Base-by-base conservation (phyloP, 2,113 vertebrate genomes). In the Odocoileus hemionus region DNA sequence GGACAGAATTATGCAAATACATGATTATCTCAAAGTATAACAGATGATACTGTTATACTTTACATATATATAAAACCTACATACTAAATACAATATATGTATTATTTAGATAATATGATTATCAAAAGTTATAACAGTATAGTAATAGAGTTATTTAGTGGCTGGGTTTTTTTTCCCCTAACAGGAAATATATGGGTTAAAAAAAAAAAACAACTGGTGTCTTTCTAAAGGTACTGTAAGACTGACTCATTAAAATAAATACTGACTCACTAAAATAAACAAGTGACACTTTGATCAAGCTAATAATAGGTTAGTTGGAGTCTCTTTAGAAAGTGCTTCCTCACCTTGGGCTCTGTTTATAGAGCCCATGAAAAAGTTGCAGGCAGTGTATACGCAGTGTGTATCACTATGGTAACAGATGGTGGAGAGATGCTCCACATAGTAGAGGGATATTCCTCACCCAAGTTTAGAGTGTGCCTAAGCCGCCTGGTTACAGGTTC, bases 241-340 rank as follows among this genome's bases (percentile, higher is more conserved):
- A 93, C 89, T 85, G 70, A 96, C 74, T 97, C 94, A 93, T 55
- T 95, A 85, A 96, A 96, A 95, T 92, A 97, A 97, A 96, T 90
- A 84, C 80, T 97, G 95, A 98, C 93, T 98, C 93, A 93, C 28
- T 85, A 86, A 95, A 91, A 50, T 70, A 93, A 96, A 88, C 80
- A 97, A 92, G 88, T 86, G 93, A 88, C 39, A 82, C 64, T 94
- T 96, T 92, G 84, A 94, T 87, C 80, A 97, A 82, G 47, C 91
- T 86, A 95, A 78, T 43, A 91, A 43, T 80, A 90, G 85, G 30
- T 92, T 74, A 88, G 80, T 83, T 93, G 43, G 43, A 89, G 86
- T 97, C 21, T 52, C 30, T 92, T 92, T 96, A 95, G 96, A 95
- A 95, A 97, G 58, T 78, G 28, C n/a, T 83, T 96, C 79, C 67